A percentile compares a stretch with the other conserved stretches of the same genome.
phyloP scores from a whole-genome alignment of 2,797 vertebrate genomes.

The Bufotes viridis region DNA sequence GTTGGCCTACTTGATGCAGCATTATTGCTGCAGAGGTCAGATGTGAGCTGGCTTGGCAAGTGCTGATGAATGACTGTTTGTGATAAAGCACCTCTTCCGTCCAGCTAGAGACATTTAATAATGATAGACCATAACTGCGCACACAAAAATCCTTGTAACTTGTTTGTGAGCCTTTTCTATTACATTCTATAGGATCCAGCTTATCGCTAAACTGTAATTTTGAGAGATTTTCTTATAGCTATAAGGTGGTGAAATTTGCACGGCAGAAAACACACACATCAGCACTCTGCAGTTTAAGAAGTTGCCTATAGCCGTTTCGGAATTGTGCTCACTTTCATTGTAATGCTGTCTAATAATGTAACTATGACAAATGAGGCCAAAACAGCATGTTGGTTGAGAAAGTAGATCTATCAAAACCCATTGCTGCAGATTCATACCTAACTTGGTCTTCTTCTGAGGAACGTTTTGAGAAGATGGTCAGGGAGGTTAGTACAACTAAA shows the following conservation, averaged over 20 bases:
- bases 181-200: constrained; percentile 32
- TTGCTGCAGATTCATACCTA: neutral
- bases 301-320: constrained; percentile 43
- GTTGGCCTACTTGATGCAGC: constrained; percentile 97
- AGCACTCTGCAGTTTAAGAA: constrained; percentile 15
- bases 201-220: constrained; percentile 44
- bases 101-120: constrained; percentile 93
- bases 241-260: constrained; percentile 40
- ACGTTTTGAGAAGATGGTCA: neutral
- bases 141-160: constrained; percentile 81
- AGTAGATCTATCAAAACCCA: constrained; percentile 3
- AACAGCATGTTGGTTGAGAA: constrained; percentile 41
- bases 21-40: constrained; percentile 98
- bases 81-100: constrained; percentile 87
- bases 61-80: constrained; percentile 93
- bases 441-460: neutral
- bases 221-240: constrained; percentile 43
- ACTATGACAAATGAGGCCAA: constrained; percentile 57
- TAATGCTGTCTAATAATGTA: constrained; percentile 52
- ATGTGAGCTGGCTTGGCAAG: constrained; percentile 85
- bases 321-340: constrained; percentile 50
- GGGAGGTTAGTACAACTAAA: neutral
- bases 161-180: constrained; percentile 67
- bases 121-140: constrained; percentile 90
- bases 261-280: constrained; percentile 26